Evolutionary conservation across 2,888 invertebrate species (phyloP), one percentile per base, ranked within the genome.

Genomic region (Scaptomyza cyrtandrae): DNA sequence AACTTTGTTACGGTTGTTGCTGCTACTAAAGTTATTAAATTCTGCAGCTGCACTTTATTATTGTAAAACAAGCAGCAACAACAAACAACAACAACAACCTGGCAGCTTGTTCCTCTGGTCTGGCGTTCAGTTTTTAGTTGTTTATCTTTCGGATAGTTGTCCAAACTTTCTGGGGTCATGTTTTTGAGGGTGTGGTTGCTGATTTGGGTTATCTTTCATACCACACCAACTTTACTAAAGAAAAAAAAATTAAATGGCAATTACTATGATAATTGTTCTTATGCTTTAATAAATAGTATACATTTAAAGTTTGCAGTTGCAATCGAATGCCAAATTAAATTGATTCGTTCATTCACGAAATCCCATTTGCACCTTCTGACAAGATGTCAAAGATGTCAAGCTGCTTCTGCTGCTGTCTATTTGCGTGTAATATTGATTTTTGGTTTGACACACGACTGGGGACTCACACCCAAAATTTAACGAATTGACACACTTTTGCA

Each of bases 41-140:
- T 80, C 79, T 82, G 71, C 72, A 80, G 73, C 86, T 75, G 61
- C 87, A 85, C 83, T 85, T 71, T 85, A 87, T 87, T 87, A 82
- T 85, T 85, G 71, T 72, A 69, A 69, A 75, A 84, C 82, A 84
- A 84, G 71, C 52, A 79, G 16, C 57, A 64, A 43, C 58, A 74
- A 43, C 54, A 33, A 71, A 54, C 61, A 74, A 27, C 44, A 66
- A 53, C 62, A 69, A 43, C 52, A 72, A 53, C 62, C 45, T 37
- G 46, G 80, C 64, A 86, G 74, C 74, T 74, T 75, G 56, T 60
- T 73, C 56, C 61, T 55, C 55, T 50, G 60, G 49, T 54, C 45
- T 52, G 53, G 24, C 33, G 50, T 49, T 59, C 54, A 66, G 58
- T 63, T 71, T 66, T 10, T 58, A 43, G 62, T 75, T 85, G 85